phyloP scores from a whole-genome alignment of 2,113 vertebrate species.

The Rynchops niger region DNA sequence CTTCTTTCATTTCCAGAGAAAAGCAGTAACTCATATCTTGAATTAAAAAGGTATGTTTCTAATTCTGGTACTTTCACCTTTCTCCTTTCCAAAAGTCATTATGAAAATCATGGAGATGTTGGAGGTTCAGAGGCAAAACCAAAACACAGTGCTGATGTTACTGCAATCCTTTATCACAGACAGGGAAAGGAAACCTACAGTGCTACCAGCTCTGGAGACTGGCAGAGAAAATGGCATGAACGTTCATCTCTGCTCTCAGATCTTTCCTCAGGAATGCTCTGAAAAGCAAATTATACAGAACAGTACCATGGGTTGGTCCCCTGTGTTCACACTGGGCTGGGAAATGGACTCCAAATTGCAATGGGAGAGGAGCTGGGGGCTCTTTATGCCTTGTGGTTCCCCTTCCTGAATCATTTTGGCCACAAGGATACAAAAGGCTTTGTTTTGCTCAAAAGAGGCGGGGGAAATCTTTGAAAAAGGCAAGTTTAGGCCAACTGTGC shows the following conservation, averaged over 20 bases:
- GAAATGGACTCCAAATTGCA: neutral
- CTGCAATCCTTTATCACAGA: neutral
- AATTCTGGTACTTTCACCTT: neutral
- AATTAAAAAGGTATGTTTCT: neutral
- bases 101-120: neutral
- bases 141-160: neutral
- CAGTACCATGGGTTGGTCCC: neutral
- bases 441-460: neutral
- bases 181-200: neutral
- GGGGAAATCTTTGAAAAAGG: neutral
- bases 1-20: neutral
- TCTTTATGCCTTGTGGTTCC: neutral
- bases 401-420: neutral
- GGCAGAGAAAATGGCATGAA: neutral
- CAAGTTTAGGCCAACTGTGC: neutral
- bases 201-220: neutral
- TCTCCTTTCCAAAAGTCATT: neutral
- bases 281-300: neutral
- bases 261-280: neutral
- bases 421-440: slow-evolving; percentile 15
- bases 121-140: neutral
- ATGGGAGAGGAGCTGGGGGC: neutral
- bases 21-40: neutral
- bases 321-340: neutral
- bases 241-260: neutral